phyloP scores from a whole-genome alignment of 2,113 vertebrate genomes.

The Oncorhynchus clarkii region DNA sequence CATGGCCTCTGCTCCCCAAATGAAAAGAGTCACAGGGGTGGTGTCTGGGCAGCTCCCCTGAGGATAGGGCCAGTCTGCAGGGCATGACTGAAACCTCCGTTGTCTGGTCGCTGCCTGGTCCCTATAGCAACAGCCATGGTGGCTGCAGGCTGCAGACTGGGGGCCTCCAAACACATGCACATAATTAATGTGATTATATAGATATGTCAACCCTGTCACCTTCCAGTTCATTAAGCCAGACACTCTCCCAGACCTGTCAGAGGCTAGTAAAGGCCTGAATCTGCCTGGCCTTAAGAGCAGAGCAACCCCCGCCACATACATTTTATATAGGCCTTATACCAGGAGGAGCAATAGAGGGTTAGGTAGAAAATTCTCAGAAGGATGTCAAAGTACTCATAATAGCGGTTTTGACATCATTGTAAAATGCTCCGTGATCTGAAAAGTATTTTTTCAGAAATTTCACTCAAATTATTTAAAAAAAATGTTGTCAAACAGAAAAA shows the following conservation, averaged over 20 bases:
- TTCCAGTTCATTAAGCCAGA: constrained; percentile 54
- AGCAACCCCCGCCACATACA: background rate
- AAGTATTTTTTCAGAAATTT: background rate
- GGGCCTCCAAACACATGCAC: constrained; percentile 57
- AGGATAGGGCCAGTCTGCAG: constrained; percentile 70
- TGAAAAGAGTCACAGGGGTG: constrained; percentile 71
- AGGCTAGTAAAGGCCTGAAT: constrained; percentile 23
- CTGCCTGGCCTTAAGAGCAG: background rate
- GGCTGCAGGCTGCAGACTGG: constrained; percentile 22
- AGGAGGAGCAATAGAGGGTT: background rate
- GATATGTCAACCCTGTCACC: constrained; percentile 61
- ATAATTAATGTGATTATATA: constrained; percentile 66
- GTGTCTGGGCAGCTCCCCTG: constrained; percentile 80
- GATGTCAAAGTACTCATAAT: too few species aligned
- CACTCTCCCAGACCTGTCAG: constrained; percentile 18
- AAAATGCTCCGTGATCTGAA: background rate
- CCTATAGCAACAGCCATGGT: constrained; percentile 67
- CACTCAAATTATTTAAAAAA: background rate
- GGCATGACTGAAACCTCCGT: constrained; percentile 65
- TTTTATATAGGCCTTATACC: background rate
- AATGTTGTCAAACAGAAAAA: background rate
- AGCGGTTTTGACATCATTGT: background rate
- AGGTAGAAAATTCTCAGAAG: too few species aligned
- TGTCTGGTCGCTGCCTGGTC: constrained; percentile 31
- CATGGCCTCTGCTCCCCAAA: constrained; percentile 39